Percentiles rank a stretch among this genome's conserved stretches.
Evolutionary conservation across 1,140 invertebrate species (phyloP).

Genomic region (Drosophila saltans): DNA sequence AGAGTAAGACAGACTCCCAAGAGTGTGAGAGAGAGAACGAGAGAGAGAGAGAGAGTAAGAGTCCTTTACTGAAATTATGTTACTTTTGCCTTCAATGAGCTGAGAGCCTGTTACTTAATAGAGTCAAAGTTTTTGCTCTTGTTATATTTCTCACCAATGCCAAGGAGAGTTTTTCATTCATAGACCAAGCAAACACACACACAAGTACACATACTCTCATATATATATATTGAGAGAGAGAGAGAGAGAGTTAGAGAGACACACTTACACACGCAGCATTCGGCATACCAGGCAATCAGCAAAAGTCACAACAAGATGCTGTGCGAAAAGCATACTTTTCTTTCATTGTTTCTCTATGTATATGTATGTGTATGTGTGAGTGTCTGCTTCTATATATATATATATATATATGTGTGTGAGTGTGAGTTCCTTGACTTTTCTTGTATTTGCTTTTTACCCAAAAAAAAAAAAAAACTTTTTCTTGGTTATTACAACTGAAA

Average conservation of each 20-base stretch:
- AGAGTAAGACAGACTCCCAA: background rate
- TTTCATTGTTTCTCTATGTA: background rate
- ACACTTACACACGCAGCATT: constrained; percentile 57
- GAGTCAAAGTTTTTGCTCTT: constrained; percentile 64
- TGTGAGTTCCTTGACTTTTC: constrained; percentile 75
- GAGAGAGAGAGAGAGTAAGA: background rate
- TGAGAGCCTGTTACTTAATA: constrained; percentile 78
- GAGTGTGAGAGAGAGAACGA: background rate
- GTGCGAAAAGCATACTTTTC: constrained; percentile 23
- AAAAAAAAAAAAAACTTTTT: constrained; percentile 10
- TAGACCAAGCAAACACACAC: constrained; percentile 40
- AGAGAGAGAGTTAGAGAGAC: constrained; percentile 30
- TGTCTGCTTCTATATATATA: no score
- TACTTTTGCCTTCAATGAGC: constrained; percentile 24
- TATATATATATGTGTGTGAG: background rate
- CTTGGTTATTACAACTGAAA: constrained; percentile 68
- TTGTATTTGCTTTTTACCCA: constrained; percentile 46
- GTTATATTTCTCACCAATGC: background rate
- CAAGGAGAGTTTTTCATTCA: constrained; percentile 64
- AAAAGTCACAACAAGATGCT: constrained; percentile 62
- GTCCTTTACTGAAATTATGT: constrained; percentile 14
- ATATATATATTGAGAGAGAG: background rate
- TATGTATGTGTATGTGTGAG: background rate
- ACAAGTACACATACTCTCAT: constrained; percentile 4
- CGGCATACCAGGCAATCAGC: constrained; percentile 64